phyloP scores from a whole-genome alignment of 2,113 vertebrate species.

The Gymnogyps californianus region DNA sequence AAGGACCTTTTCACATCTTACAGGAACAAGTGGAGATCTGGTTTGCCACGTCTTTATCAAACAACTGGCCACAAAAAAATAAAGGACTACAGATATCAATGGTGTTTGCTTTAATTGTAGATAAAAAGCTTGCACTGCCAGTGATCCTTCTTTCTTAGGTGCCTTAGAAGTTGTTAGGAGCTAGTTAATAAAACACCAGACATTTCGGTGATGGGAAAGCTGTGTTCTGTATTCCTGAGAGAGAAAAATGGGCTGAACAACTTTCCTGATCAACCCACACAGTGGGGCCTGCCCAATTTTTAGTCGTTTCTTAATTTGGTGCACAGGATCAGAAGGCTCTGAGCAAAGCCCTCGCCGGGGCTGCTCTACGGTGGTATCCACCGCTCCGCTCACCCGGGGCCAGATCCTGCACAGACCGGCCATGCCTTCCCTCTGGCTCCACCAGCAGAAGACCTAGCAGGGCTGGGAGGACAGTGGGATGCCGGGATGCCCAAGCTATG shows the following conservation, averaged over 20 bases:
- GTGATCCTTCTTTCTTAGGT: not conserved
- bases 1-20: not conserved
- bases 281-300: not conserved
- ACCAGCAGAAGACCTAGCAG: not conserved
- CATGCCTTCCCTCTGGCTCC: not conserved
- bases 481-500: not conserved
- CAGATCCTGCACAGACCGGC: not conserved
- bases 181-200: not conserved
- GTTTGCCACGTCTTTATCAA: not conserved
- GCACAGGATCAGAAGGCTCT: not conserved
- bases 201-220: not conserved
- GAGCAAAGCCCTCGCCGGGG: not conserved
- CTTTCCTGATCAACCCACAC: not conserved
- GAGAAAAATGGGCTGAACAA: not conserved
- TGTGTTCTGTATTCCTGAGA: not conserved
- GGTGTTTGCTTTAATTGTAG: not conserved
- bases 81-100: not conserved
- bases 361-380: not conserved
- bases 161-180: not conserved
- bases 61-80: not conserved
- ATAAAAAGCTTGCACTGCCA: not conserved
- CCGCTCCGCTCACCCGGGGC: accelerated
- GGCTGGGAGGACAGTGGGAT: not conserved
- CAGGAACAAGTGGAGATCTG: not conserved
- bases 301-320: not conserved